A percentile compares a stretch with the other conserved stretches of the same genome.
These are phyloP conservation scores for Sycobia sp. DNA, from an alignment of 1,140 invertebrate species.

Conservation along the genomic window DNA sequence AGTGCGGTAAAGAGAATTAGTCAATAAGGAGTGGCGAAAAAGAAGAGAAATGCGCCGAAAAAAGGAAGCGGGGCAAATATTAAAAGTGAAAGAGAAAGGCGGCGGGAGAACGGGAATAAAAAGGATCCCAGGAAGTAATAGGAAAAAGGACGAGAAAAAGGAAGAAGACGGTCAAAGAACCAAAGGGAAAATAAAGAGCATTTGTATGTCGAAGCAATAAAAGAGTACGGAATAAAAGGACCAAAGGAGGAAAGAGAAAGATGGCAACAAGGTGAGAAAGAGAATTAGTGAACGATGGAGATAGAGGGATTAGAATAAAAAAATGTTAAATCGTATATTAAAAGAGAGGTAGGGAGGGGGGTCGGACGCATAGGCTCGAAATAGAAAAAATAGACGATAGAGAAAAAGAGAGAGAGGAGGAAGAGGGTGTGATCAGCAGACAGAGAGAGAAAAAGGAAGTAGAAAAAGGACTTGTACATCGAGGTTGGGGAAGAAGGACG, in stretches of 20 bases:
- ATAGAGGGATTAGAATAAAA: conserved; percentile 30
- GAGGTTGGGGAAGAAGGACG: conserved; percentile 19
- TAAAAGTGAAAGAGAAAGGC: conserved; percentile 26
- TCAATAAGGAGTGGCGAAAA: not conserved
- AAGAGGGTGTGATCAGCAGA: conserved; percentile 29
- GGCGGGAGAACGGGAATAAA: not conserved
- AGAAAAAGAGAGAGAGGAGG: not conserved
- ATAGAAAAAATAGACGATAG: conserved; percentile 24
- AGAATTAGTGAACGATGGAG: conserved; percentile 32
- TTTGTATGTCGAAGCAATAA: conserved; percentile 35
- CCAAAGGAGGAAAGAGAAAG: not conserved
- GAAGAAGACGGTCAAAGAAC: conserved; percentile 9
- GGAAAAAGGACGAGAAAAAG: conserved; percentile 28
- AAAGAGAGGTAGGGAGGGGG: conserved; percentile 26
- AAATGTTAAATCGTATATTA: conserved; percentile 24
- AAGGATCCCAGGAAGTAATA: not conserved
- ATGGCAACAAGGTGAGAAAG: conserved; percentile 29
- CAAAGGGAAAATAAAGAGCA: conserved; percentile 35
- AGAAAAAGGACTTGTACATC: conserved; percentile 14
- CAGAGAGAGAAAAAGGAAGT: not conserved
- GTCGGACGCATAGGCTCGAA: not conserved
- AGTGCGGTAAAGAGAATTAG: not conserved
- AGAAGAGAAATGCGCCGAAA: conserved; percentile 8
- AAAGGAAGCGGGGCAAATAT: conserved; percentile 15
- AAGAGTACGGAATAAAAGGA: conserved; percentile 14